Evolutionary conservation across 2,797 vertebrate species (phyloP).

Genomic region (Mallotus villosus): DNA sequence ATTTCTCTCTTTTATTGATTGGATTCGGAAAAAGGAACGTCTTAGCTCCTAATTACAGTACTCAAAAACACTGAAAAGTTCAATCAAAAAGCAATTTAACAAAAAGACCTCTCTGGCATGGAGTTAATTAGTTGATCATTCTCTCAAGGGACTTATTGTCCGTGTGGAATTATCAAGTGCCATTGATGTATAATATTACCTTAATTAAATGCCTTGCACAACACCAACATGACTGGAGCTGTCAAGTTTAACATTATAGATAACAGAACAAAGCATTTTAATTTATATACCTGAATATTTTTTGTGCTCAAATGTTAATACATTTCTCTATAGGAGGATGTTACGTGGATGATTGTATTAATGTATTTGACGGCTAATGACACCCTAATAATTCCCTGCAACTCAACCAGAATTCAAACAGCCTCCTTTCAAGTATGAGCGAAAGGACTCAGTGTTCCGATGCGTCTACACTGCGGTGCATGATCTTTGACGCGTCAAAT

Average conservation of each 20-base stretch:
- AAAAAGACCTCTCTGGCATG: conserved; percentile 66
- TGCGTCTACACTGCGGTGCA: neutral
- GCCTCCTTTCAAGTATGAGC: no score
- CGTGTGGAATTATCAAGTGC: conserved; percentile 60
- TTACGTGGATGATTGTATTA: no score
- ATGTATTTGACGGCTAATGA: neutral
- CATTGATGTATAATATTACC: conserved; percentile 65
- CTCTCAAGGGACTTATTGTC: conserved; percentile 64
- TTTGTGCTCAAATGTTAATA: no score
- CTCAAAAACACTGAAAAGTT: conserved; percentile 45
- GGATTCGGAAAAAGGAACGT: neutral
- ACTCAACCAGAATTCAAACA: neutral
- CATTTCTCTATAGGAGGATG: no score
- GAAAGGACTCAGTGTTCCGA: no score
- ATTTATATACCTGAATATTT: no score
- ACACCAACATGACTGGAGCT: neutral
- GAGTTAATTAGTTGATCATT: conserved; percentile 72
- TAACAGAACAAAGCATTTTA: no score
- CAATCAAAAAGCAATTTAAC: conserved; percentile 56
- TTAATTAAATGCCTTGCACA: conserved; percentile 59
- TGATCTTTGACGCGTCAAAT: neutral
- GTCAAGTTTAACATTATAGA: no score
- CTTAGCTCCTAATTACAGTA: neutral
- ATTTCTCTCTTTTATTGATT: neutral
- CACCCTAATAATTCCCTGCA: neutral